Base-by-base conservation (phyloP, 1,140 invertebrate genomes). In the Aphelinus certus region DNA sequence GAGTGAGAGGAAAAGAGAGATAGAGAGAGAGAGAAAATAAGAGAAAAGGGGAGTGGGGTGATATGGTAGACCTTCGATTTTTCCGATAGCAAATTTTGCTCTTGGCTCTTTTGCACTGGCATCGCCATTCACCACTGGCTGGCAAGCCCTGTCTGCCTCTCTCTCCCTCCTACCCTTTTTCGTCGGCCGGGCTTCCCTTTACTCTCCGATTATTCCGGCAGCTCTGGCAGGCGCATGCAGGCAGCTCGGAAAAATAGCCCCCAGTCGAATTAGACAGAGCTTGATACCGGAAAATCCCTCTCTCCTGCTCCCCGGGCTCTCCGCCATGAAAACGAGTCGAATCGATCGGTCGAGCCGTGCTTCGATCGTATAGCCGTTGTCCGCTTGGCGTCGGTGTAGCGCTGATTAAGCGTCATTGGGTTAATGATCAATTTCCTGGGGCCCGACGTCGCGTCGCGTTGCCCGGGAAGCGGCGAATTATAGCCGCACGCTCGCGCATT, bases 151-250 rank as follows among this genome's bases (percentile, higher is more conserved):
- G 58, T 62, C 68, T 78, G 75, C 71, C 82, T 71, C 77, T 79
- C 72, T 73, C 75, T 79, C 78, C 76, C 53, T n/a, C 63, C 63
- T 51, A 58, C 61, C 72, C 71, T 71, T 79, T 79, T 80, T 57
- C 65, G 71, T 66, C 64, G 74, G 64, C 73, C 56, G 53, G 51
- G 47, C 10, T 3, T 62, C 9, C n/a, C 57, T 48, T 63, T 57
- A 58, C 63, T 66, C 46, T 63, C 53, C 53, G 67, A 58, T 75
- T 70, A 65, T 70, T 75, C 73, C 42, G 43, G 7, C 4, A 26
- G 26, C 26, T 26, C 26, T 26, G 26, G 53, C 64, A 6, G 45
- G 10, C 45, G 63, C 53, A n/a, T 47, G 58, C 42, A 63, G 47
- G 67, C 55, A 63, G 58, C 51, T 3, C 45, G 58, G 62, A 73